Evolutionary conservation across 2,888 invertebrate genomes (phyloP), one percentile per base, ranked within the genome.

Genomic region (Acronicta leporina): DNA sequence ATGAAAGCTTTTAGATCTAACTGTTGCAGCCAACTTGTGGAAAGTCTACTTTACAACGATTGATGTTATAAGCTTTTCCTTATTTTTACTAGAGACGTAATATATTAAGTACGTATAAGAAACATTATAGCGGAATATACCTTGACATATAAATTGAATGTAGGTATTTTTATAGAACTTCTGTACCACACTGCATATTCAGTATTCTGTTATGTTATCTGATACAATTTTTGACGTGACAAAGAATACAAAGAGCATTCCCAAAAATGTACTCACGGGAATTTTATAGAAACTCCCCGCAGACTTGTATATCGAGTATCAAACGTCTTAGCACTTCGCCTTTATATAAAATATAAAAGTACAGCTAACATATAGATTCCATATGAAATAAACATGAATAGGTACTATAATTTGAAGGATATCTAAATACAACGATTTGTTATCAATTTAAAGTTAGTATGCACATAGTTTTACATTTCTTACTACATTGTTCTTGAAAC

Each of bases 241-340:
- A 85, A 84, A 85, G 79, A 82, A 83, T 83, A 82, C 72, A 79
- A 79, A 81, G 80, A 79, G 80, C 75, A 79, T 75, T 81, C 79
- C 82, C 79, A 73, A 85, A 86, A 86, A 82, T 83, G 79, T 80
- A 71, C 87, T 85, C 84, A 57, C 73, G 87, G 81, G 87, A 82
- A 80, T 82, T 75, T 63, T 56, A 70, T 71, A 38, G 79, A 73
- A 73, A 66, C 80, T 84, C 88, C 85, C 87, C 60, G 46, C 72
- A 82, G 87, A 75, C 75, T 59, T 80, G 73, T 80, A 82, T 86
- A 87, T 87, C 84, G 82, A 80, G 80, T 87, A 82, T 83, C 88
- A 86, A 79, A 74, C 79, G 75, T 79, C 84, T 82, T 82, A 82
- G 80, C 83, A 83, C 85, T 84, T 81, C 80, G 75, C 75, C 80